Base-by-base conservation (phyloP, 2,797 vertebrate species). In the Hippoglossus hippoglossus region DNA sequence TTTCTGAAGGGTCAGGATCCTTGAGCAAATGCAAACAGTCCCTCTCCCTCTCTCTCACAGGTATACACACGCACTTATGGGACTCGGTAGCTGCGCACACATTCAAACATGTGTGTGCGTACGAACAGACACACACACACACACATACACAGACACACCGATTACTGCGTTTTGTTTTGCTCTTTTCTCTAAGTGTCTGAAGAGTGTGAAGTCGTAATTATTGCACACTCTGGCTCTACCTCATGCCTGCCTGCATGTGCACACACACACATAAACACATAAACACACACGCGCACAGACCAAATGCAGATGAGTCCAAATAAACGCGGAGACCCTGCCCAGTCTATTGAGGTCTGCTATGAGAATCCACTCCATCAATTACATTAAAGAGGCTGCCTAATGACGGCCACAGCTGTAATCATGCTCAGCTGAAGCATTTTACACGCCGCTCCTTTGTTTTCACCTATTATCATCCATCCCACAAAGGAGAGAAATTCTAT, bases 191-290 rank as follows among this genome's bases (percentile, higher is more conserved):
- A 93, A 94, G 92, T 93, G 93, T 93, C 90, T 91, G 90, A 93
- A 97, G 97, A 97, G 97, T 98, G 96, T 96, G 96, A 99, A 96
- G 97, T 97, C 95, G 95, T 98, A 96, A 98, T 98, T 98, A 98
- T 96, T 95, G 95, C 95, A 96, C 96, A 95, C 96, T 89, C 86
- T 87, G 88, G 87, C 87, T 90, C 80, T 90, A 81, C 87, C 87
- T 90, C 86, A 71, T 79, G 82, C 81, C 71, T 72, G 66, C 74
- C 74, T 76, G 67, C 75, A 66, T 79, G 54, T 21, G 53, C 71
- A 67, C 81, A 75, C 36, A 77, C 56, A 82, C 76, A 84, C 82
- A 83, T 49, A 81, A 55, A 84, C 78, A 76, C 64, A 81, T 50
- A 82, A 41, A 74, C 63, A 70, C 68, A 73, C 63, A 80, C 70